Base-by-base conservation (phyloP, 2,888 invertebrate species). In the Phyllotreta cruciferae region DNA sequence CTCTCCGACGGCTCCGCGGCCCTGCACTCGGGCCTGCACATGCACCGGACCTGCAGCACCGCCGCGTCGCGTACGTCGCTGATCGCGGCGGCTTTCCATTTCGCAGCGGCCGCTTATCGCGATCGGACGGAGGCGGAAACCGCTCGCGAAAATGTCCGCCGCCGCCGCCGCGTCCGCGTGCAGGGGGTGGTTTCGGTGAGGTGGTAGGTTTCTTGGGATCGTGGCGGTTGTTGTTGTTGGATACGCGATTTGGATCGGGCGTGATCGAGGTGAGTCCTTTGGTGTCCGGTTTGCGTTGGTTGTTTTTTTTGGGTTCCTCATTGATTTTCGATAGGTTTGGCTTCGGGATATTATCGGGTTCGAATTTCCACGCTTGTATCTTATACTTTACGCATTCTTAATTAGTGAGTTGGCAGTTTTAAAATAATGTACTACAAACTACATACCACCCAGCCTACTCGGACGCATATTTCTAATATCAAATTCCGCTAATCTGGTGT, bases 21-120 rank as follows among this genome's bases (percentile, higher is more conserved):
- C 61, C 63, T 66, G 66, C 66, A 66, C 66, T 68, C 64, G 35
- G 6, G 55, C 61, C 50, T 58, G 60, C 68, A 66, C 47, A 68
- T 68, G 68, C 68, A 68, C 44, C 10, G 39, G 37, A 64, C 54
- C 45, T 66, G 68, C 64, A 68, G 60, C 60, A 44, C 57, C 52
- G 10, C 49, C 10, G 41, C 6, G 34, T 8, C 10, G 6, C 41
- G 61, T 56, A 53, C 53, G 62, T 66, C 60, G 6, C 42, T 47
- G 41, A 56, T 52, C 34, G 34, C 37, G 37, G 44, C 58, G 13
- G 44, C 5, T 34, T 56, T 56, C 36, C 36, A 13, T 35, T 56
- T 44, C 44, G 35, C 14, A 36, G 49, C 44, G 36, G 36, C 44
- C 11, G 42, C 42, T 52, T 9, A 60, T 53, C 34, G 52, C 44